Conservation (phyloP, 2,797 vertebrate genomes). For the Mormyrops attenuatus region DNA sequence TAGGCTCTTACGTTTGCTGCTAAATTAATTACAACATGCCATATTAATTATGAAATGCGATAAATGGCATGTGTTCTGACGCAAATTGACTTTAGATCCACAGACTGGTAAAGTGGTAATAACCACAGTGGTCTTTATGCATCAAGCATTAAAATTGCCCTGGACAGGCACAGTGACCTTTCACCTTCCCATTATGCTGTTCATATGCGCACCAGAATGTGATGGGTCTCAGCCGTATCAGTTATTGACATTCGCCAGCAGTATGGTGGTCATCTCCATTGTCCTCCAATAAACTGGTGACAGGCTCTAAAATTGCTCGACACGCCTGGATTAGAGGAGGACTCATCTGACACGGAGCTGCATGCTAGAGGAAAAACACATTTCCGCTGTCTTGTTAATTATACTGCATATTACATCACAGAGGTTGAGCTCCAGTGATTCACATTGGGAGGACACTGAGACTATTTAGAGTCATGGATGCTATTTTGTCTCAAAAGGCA, state of each 20-base stretch:
- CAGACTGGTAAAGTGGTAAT: constrained; percentile 13
- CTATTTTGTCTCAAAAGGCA: constrained; percentile 1
- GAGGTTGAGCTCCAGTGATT: constrained; percentile 26
- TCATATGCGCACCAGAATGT: constrained; percentile 26
- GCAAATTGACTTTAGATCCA: constrained; percentile 21
- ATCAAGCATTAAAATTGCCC: constrained; percentile 30
- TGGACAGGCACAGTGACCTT: constrained; percentile 29
- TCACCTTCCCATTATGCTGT: constrained; percentile 23
- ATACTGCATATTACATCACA: constrained; percentile 29
- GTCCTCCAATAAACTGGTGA: constrained; percentile 29
- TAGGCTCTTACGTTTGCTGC: background rate
- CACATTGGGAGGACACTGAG: background rate
- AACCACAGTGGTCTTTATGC: constrained; percentile 22
- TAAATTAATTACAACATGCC: constrained; percentile 25
- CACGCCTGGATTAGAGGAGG: constrained; percentile 37
- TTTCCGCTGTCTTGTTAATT: constrained; percentile 45
- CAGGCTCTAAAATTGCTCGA: constrained; percentile 31
- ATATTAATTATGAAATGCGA: constrained; percentile 24
- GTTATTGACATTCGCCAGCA: constrained; percentile 27
- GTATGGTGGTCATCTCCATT: constrained; percentile 22
- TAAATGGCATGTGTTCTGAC: constrained; percentile 23
- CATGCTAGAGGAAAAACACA: constrained; percentile 29
- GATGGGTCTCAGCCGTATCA: constrained; percentile 15
- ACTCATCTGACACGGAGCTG: constrained; percentile 31
- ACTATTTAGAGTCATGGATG: constrained; percentile 4